phyloP scores from a whole-genome alignment of 2,113 vertebrate species.

The Tamias sibiricus region DNA sequence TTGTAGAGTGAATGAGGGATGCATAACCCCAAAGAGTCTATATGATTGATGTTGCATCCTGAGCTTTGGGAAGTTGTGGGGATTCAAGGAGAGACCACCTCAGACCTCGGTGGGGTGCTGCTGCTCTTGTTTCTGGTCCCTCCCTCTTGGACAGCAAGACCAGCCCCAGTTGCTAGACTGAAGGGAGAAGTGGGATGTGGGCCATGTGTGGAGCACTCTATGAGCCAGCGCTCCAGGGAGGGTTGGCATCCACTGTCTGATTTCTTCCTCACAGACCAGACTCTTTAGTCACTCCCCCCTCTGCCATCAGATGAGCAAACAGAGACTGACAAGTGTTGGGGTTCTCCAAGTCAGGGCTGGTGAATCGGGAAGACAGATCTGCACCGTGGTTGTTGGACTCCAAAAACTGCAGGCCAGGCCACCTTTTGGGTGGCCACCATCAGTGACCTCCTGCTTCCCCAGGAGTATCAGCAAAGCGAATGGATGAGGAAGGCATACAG shows the following conservation, averaged over 20 bases:
- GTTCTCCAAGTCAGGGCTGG: not conserved
- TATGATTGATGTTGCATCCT: not conserved
- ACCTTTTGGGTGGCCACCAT: not conserved
- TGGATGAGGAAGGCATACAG: too few species aligned
- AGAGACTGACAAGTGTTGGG: not conserved
- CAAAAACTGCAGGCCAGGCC: not conserved
- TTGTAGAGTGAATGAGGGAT: too few species aligned
- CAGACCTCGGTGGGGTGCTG: not conserved
- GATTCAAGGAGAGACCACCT: not conserved
- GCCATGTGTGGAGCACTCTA: accelerated
- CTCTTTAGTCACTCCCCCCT: not conserved
- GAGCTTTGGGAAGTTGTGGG: not conserved
- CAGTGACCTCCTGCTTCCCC: not conserved
- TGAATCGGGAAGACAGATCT: not conserved
- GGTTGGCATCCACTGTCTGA: accelerated
- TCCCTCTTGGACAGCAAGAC: not conserved
- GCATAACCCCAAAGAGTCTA: not conserved
- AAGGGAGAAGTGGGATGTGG: not conserved
- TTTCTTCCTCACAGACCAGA: not conserved
- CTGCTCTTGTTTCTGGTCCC: not conserved
- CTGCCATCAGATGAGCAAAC: not conserved
- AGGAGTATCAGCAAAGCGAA: not conserved
- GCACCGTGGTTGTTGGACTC: not conserved
- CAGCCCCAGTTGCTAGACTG: not conserved
- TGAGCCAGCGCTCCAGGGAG: accelerated